Base-by-base conservation (phyloP, 2,797 vertebrate genomes). In the Nannoperca australis region DNA sequence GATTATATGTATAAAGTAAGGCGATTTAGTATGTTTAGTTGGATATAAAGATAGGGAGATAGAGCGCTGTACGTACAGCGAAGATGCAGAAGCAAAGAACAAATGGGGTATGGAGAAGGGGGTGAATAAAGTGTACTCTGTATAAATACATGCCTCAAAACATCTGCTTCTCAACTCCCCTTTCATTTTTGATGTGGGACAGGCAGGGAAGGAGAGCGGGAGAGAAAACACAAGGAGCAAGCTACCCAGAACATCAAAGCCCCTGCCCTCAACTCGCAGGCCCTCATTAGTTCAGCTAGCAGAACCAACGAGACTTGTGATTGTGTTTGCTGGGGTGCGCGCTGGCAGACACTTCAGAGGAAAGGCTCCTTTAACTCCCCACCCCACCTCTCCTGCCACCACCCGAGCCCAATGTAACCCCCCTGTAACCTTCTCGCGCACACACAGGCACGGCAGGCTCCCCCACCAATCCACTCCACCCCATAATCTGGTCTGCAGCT, bases 211-310 rank as follows among this genome's bases (percentile, higher is more conserved):
- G 87, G 93, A 93, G 94, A 93, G 91, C 90, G 86, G 91, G 88
- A 92, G 91, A 91, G 93, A 91, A 95, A 95, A 95, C 94, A 94
- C 93, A 93, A 94, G 95, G 89, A 96, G 92, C 92, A 94, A 95
- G 95, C 93, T 95, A 95, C 94, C 93, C 94, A 94, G 94, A 95
- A 95, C 95, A 94, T 96, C 94, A 96, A 96, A 95, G 95, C 85
- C 83, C 87, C 90, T 91, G 91, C 90, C 93, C 92, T 94, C 91
- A 92, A 93, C 79, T 86, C 89, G 76, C 94, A 95, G 94, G 94
- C 95, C 92, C 94, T 96, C 94, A 96, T 96, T 96, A 96, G 94
- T 95, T 95, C 94, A 94, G 93, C 94, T 94, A 95, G 94, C 93
- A 93, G 91, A 95, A 95, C 94, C 95, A 92, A 94, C 88, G 85